phyloP scores from a whole-genome alignment of 2,888 invertebrate genomes.

The Antitype chi region DNA sequence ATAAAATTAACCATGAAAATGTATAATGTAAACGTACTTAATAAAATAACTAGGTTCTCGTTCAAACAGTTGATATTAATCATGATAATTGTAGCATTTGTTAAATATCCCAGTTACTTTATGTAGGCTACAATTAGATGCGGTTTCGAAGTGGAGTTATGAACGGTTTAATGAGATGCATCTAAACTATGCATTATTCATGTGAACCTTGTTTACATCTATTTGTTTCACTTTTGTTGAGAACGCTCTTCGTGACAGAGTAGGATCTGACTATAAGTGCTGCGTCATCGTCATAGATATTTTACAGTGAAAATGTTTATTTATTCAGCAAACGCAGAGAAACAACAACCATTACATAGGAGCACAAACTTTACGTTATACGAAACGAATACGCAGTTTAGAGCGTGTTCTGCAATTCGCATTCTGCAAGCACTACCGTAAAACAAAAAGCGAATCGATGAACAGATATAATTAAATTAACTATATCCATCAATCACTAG shows the following conservation, averaged over 20 bases:
- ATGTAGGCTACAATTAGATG: slow-evolving; percentile 75
- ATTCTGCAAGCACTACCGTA: slow-evolving; percentile 20
- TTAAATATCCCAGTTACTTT: slow-evolving; percentile 54
- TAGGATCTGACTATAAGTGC: slow-evolving; percentile 15
- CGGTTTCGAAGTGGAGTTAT: slow-evolving; percentile 78
- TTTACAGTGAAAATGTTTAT: slow-evolving; percentile 10
- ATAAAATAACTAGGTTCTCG: slow-evolving; percentile 45
- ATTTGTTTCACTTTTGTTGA: slow-evolving; percentile 70
- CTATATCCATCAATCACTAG: slow-evolving; percentile 65
- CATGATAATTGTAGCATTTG: slow-evolving; percentile 64
- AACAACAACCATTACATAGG: slow-evolving; percentile 1
- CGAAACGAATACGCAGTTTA: background rate
- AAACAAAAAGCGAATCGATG: slow-evolving; percentile 48
- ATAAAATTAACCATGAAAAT: slow-evolving; percentile 36
- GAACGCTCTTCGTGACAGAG: slow-evolving; percentile 52
- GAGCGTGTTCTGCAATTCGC: slow-evolving; percentile 19
- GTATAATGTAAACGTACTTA: slow-evolving; percentile 22
- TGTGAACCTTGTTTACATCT: slow-evolving; percentile 72
- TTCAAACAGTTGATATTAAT: slow-evolving; percentile 56
- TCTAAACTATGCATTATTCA: slow-evolving; percentile 79
- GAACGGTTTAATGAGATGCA: slow-evolving; percentile 72
- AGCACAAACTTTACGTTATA: slow-evolving; percentile 13
- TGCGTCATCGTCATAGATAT: slow-evolving; percentile 18
- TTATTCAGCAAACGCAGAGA: slow-evolving; percentile 16
- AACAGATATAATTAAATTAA: slow-evolving; percentile 58